Base-by-base conservation (phyloP, 1,140 invertebrate genomes). In the Drosophila pruinosa region DNA sequence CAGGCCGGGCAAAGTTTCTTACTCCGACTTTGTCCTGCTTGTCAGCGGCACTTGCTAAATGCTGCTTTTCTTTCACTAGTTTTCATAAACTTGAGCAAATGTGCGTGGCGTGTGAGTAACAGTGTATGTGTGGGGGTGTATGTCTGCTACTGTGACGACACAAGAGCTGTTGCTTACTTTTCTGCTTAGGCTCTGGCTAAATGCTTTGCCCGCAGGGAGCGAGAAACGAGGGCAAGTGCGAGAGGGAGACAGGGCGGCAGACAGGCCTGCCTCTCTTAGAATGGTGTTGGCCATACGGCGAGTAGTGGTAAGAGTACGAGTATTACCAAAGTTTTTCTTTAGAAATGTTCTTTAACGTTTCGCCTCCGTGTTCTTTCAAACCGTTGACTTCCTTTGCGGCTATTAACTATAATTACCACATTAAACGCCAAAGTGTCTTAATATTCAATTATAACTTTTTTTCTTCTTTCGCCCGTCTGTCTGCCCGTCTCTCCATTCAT, bases 391-490 rank as follows among this genome's bases (percentile, higher is more conserved):
- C 38, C 73, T 70, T 71, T 71, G 58, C 56, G 59, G 78, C 85
- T 85, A 88, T 88, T 85, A 88, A 88, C 82, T 81, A 79, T 86
- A 85, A 85, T 85, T 85, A 85, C 81, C 81, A 74, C 82, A 85
- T 85, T 86, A 85, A 85, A 81, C 82, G 81, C 38, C 77, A 88
- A 86, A 85, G 81, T 85, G 82, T 85, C 82, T 85, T 85, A 85
- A 88, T 85, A 85, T 85, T 88, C 82, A 85, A 85, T 85, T 85
- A 85, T 69, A 85, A 85, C 72, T 85, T 85, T 81, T 64, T 61
- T 65, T 59, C 31, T 14, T 34, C 50, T 58, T 53, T 45, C 3
- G 22, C 8, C 21, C 22, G 6, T 38, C 17, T 50, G 19, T 26
- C 28, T 56, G 34, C 17, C 5, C 62, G 19, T 15, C 12, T 14